Base-by-base conservation (phyloP, 1,140 invertebrate genomes). In the Drosophila quadrilineata region DNA sequence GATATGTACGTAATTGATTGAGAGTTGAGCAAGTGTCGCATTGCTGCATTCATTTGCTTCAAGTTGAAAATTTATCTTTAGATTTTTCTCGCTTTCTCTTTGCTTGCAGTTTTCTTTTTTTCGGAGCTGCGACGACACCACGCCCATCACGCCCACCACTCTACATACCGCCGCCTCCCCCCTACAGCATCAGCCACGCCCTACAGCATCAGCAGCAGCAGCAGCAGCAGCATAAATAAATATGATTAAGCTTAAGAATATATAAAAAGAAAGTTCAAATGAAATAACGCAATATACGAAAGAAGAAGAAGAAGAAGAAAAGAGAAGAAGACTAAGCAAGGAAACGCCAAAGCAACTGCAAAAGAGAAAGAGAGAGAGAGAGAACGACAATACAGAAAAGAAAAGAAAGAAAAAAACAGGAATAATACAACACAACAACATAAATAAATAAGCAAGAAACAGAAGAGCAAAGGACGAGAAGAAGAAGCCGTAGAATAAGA, bases 201-300 rank as follows among this genome's bases (percentile, higher is more conserved):
- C 19, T 59, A 40, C 58, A 67, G 45, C 56, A 60, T 14, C 33
- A 60, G 41, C 26, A 63, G 38, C 59, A 28, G 38, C 56, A 52
- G 29, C 48, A 56, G 57, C 57, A 72, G 76, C 49, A 77, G 79
- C 79, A 75, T 77, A 84, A 84, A 84, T 84, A 84, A 84, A 84
- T 84, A 85, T 84, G 77, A 84, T 84, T 77, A 85, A 84, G 79
- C 77, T 85, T 85, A 84, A 84, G 79, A 84, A 84, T 85, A 84
- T 85, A 85, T 84, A 84, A 85, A 69, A 85, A 82, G 73, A 70
- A 73, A 84, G 77, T 85, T 85, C 79, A 84, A 84, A 84, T 84
- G 79, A 84, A 84, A 84, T 84, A 84, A 85, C 79, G 77, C 77
- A 84, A 84, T 84, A 84, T 68, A 68, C 52, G 52, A 31, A 40